These are phyloP conservation scores for Hydropsyche tenuis DNA, from an alignment of 1,140 invertebrate genomes.

Conservation along the genomic window DNA sequence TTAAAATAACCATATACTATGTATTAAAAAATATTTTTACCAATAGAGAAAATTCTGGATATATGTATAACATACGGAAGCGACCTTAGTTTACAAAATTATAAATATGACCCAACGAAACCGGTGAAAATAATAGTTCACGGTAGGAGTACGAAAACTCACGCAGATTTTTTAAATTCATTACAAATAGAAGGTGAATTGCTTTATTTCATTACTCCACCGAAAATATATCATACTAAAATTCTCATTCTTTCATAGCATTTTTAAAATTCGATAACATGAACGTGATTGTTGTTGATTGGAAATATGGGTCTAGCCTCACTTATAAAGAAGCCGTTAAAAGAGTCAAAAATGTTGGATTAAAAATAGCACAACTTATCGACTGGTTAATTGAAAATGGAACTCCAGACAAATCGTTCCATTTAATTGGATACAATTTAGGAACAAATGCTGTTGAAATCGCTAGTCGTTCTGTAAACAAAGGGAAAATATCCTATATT, in stretches of 20 bases:
- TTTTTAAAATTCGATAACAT: no score
- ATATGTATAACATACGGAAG: no score
- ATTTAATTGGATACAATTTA: constrained; percentile 66
- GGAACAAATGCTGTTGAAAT: constrained; percentile 65
- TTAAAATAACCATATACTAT: no score
- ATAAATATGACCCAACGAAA: no score
- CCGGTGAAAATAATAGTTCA: constrained; percentile 50
- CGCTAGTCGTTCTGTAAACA: constrained; percentile 53
- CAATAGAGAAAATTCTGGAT: no score
- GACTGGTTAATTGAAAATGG: constrained; percentile 55
- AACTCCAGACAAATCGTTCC: constrained; percentile 55
- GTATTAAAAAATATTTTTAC: no score
- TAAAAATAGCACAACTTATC: constrained; percentile 62
- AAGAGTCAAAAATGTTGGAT: constrained; percentile 62
- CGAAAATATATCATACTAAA: not conserved
- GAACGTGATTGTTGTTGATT: constrained; percentile 67
- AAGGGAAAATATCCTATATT: constrained; percentile 36
- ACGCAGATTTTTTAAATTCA: constrained; percentile 23
- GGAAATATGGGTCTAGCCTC: constrained; percentile 57
- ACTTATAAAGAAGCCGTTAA: constrained; percentile 61
- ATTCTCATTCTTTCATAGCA: no score
- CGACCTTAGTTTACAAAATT: no score
- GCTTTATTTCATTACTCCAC: not conserved
- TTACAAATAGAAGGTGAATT: constrained; percentile 48
- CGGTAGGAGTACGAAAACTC: constrained; percentile 49